phyloP scores from a whole-genome alignment of 2,888 invertebrate genomes.

The Linhomoeus sp. region DNA sequence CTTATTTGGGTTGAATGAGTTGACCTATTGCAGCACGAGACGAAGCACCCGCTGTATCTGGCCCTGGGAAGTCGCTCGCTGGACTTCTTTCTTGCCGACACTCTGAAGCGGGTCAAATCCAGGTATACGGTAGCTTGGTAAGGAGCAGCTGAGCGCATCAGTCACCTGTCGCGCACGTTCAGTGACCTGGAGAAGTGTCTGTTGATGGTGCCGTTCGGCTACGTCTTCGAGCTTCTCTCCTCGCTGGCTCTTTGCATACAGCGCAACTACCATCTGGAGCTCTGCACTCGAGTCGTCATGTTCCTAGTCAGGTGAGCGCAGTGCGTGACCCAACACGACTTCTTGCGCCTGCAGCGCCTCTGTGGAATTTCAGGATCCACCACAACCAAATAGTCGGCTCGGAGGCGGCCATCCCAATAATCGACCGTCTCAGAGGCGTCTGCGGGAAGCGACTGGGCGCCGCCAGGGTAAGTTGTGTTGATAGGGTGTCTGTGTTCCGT shows the following conservation, averaged over 20 bases:
- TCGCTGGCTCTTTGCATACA: constrained; percentile 48
- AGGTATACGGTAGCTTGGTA: background rate
- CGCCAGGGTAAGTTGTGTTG: constrained; percentile 8
- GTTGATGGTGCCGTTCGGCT: constrained; percentile 58
- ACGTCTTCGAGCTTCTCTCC: constrained; percentile 54
- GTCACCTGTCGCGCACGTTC: constrained; percentile 17
- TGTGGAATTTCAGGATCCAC: constrained; percentile 19
- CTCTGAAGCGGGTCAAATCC: background rate
- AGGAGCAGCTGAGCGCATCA: background rate
- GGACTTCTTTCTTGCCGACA: background rate
- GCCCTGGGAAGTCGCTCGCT: no score
- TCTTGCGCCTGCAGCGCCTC: no score
- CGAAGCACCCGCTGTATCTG: no score
- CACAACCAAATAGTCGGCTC: constrained; percentile 50
- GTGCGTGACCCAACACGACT: no score
- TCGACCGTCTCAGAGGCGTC: constrained; percentile 44
- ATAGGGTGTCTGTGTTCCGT: no score
- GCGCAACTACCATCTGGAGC: constrained; percentile 49
- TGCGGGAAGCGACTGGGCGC: constrained; percentile 40
- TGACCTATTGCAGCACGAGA: no score
- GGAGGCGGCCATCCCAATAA: constrained; percentile 43
- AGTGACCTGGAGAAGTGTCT: constrained; percentile 80
- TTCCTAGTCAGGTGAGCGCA: constrained; percentile 35
- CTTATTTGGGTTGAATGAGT: no score
- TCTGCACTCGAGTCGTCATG: constrained; percentile 51